Conservation (phyloP, 2,797 vertebrate genomes). For the Centroberyx gerrardi region DNA sequence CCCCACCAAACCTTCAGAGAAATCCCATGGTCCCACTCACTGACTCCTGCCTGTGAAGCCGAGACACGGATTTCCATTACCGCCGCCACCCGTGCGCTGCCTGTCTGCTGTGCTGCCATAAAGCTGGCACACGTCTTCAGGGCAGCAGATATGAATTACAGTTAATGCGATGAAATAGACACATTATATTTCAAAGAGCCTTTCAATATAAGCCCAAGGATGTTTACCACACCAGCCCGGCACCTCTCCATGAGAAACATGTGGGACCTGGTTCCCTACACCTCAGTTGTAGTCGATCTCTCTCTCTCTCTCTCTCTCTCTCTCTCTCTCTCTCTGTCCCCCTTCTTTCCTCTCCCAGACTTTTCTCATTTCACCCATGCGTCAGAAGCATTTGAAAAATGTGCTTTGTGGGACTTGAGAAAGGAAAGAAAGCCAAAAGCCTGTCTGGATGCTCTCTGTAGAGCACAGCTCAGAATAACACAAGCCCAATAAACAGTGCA, state of each 20-base stretch:
- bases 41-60: constrained; percentile 2
- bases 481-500: constrained; percentile 19
- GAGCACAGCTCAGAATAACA: constrained; percentile 55
- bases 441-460: constrained; percentile 42
- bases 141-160: constrained; percentile 7
- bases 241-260: constrained; percentile 60
- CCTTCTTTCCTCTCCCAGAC: constrained; percentile 41
- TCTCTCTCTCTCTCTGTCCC: constrained; percentile 26
- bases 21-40: background rate
- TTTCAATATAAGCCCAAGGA: constrained; percentile 40
- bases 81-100: constrained; percentile 4
- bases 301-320: constrained; percentile 15
- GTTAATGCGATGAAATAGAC: constrained; percentile 32
- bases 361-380: constrained; percentile 66
- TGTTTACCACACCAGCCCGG: constrained; percentile 42
- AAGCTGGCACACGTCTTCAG: constrained; percentile 22
- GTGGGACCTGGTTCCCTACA: constrained; percentile 31
- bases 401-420: constrained; percentile 69
- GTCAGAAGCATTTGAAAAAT: constrained; percentile 76
- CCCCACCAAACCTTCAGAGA: constrained; percentile 26
- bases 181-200: constrained; percentile 54
- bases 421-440: constrained; percentile 56
- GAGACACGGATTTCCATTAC: constrained; percentile 32
- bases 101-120: constrained; percentile 21
- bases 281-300: constrained; percentile 6